These are phyloP conservation scores for Porites evermanni DNA, from an alignment of 92 coral and sea anemone genomes.

Conservation along the genomic window DNA sequence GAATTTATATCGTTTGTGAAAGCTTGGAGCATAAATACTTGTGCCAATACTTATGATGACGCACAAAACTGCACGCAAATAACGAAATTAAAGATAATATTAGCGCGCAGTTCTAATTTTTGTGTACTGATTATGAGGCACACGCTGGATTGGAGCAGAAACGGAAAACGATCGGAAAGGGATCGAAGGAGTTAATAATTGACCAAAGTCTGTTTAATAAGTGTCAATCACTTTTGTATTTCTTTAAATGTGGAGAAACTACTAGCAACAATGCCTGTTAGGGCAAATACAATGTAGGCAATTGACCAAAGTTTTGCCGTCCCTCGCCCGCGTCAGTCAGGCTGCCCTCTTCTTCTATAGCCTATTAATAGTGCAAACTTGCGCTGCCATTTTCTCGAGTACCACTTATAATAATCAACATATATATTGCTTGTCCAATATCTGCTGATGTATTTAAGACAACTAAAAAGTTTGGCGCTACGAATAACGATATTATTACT, in stretches of 20 bases:
- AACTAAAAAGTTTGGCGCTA: conserved; percentile 6
- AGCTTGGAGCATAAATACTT: neutral
- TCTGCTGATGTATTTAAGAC: neutral
- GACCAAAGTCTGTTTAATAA: too few relatives aligned
- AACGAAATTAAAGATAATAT: neutral
- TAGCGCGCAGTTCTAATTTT: neutral
- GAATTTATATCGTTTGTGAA: neutral
- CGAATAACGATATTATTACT: neutral
- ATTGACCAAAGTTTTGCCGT: neutral
- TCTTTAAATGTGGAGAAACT: neutral
- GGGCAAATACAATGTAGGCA: neutral
- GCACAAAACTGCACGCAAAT: conserved; percentile 19
- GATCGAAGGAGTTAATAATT: too few relatives aligned
- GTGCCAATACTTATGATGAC: conserved; percentile 11
- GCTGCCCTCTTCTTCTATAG: conserved; percentile 1
- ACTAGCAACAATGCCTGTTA: neutral
- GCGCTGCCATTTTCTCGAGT: neutral
- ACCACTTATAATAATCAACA: conserved; percentile 5
- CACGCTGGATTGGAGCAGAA: too few relatives aligned
- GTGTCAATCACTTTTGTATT: too few relatives aligned
- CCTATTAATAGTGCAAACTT: neutral
- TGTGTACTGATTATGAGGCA: neutral
- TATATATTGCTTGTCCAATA: neutral
- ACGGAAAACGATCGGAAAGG: too few relatives aligned
- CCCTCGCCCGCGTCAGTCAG: conserved; percentile 5